phyloP scores from a whole-genome alignment of 2,888 invertebrate species.

The Conchocele bisecta region DNA sequence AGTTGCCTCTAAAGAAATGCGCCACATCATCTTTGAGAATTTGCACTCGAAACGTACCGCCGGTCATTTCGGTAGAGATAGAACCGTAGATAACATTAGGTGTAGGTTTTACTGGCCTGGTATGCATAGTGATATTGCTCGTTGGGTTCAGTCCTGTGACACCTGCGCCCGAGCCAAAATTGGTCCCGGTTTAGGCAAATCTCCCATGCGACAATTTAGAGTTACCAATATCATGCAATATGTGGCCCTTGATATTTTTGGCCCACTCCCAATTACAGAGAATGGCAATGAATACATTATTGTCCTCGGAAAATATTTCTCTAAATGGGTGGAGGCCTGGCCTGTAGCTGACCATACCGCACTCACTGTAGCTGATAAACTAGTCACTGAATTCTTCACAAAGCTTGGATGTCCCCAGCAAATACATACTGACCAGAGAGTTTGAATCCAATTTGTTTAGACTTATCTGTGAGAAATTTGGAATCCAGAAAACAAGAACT shows the following conservation, averaged over 20 bases:
- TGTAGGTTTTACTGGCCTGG: slow-evolving; percentile 1
- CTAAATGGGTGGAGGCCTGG: too few relatives aligned
- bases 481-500: too few relatives aligned
- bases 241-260: slow-evolving; percentile 1
- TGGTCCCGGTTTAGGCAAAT: slow-evolving; percentile 4
- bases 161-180: not conserved
- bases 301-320: not conserved
- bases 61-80: not conserved
- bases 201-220: not conserved
- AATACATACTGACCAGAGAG: too few relatives aligned
- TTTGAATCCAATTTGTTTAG: too few relatives aligned
- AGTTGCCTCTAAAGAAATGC: not conserved
- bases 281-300: slow-evolving; percentile 5
- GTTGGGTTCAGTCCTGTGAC: not conserved
- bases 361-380: too few relatives aligned
- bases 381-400: too few relatives aligned
- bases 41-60: not conserved
- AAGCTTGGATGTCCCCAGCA: too few relatives aligned
- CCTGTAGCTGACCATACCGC: too few relatives aligned
- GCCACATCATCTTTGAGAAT: not conserved
- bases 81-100: not conserved
- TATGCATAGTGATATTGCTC: not conserved
- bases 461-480: too few relatives aligned
- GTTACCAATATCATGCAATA: not conserved
- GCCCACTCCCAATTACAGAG: not conserved